A percentile compares a stretch with the other conserved stretches of the same genome.
These are phyloP conservation scores for Streptopelia turtur DNA, from an alignment of 2,797 vertebrate species.

Conservation along the genomic window DNA sequence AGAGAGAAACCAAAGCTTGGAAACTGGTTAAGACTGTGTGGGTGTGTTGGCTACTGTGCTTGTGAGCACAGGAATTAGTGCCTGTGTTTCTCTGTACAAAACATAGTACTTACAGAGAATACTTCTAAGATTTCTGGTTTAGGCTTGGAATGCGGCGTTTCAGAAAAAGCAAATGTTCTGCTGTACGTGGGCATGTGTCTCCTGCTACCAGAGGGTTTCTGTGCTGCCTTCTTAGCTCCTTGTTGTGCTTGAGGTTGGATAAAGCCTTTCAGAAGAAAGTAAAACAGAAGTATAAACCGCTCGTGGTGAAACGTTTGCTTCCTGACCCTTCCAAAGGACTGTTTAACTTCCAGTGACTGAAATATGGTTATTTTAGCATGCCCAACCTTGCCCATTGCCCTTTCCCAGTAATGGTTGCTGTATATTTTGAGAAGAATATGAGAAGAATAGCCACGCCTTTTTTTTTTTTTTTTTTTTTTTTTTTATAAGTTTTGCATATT, in stretches of 20 bases:
- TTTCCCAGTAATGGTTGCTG: neutral
- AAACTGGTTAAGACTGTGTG: neutral
- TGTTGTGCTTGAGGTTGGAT: neutral
- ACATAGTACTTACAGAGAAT: neutral
- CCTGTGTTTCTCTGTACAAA: neutral
- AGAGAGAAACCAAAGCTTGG: neutral
- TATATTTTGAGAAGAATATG: neutral
- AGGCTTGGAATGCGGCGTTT: neutral
- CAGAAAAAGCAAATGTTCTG: neutral
- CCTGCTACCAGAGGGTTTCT: neutral
- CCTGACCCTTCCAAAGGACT: neutral
- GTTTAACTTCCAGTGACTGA: neutral
- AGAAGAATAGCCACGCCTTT: neutral
- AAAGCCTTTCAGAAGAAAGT: neutral
- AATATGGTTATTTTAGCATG: neutral
- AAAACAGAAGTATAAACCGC: neutral
- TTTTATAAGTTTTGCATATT: neutral
- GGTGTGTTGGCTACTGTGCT: neutral
- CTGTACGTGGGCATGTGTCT: fast-evolving
- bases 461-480: neutral
- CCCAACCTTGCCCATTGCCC: neutral
- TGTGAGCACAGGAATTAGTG: neutral
- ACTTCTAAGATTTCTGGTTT: neutral
- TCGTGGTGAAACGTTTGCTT: neutral
- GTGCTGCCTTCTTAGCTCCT: neutral